Percentiles rank a stretch among this genome's conserved stretches.
These are phyloP conservation scores for Epizoanthus scotinus DNA, from an alignment of 92 coral and sea anemone genomes.

Conservation along the genomic window DNA sequence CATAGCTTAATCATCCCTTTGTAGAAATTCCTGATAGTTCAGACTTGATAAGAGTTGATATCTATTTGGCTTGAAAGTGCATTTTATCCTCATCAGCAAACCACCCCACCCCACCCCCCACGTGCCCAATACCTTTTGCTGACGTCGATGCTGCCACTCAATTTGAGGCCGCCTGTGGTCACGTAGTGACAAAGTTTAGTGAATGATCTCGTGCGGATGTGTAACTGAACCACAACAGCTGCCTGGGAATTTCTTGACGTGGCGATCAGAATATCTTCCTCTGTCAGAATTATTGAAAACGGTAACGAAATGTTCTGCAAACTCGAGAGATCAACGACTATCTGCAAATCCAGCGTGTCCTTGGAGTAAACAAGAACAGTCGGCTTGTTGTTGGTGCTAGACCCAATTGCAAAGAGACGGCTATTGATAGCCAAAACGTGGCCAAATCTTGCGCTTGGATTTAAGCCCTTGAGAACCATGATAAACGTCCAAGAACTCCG, in stretches of 20 bases:
- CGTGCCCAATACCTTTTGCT: constrained; percentile 16
- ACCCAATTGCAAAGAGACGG: constrained; percentile 52
- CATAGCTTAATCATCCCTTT: too few species aligned
- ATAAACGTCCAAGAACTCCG: constrained; percentile 58
- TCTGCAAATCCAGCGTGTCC: constrained; percentile 24
- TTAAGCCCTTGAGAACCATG: constrained; percentile 49
- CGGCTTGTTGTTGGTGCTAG: constrained; percentile 41
- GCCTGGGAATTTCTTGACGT: constrained; percentile 54
- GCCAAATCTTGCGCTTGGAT: constrained; percentile 61
- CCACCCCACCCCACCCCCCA: too few species aligned
- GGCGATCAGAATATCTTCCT: constrained; percentile 59
- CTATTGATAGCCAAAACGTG: constrained; percentile 55
- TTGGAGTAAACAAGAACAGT: constrained; percentile 57
- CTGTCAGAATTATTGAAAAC: constrained; percentile 58
- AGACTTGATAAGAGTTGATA: too few species aligned
- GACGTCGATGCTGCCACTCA: constrained; percentile 49
- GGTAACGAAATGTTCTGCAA: constrained; percentile 46
- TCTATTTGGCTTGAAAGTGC: too few species aligned
- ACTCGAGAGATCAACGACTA: constrained; percentile 49
- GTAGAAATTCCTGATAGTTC: too few species aligned
- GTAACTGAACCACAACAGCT: constrained; percentile 56
- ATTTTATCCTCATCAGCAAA: too few species aligned
- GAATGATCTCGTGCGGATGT: constrained; percentile 38
- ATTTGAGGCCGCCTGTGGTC: constrained; percentile 4
- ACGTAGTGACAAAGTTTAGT: constrained; percentile 39